Conservation (phyloP, 1,140 invertebrate species). For the Drepana arcuata region DNA sequence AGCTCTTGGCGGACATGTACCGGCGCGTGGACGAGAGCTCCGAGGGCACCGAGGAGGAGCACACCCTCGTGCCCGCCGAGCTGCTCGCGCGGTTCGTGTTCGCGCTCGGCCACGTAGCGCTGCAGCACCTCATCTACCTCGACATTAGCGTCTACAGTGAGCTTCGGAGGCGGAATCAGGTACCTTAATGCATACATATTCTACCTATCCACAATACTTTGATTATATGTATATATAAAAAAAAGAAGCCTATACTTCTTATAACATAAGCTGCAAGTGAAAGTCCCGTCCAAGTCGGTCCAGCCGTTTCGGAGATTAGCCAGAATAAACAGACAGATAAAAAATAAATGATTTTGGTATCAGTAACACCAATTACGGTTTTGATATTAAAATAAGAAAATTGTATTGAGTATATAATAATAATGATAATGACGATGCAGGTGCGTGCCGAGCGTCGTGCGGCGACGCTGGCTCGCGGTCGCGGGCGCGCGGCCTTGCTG, state of each 20-base stretch:
- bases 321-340: no score
- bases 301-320: no score
- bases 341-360: no score
- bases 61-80: conserved; percentile 54
- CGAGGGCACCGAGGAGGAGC: conserved; percentile 51
- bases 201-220: not conserved
- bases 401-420: no score
- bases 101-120: conserved; percentile 80
- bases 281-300: no score
- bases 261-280: no score
- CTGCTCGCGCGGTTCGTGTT: conserved; percentile 78
- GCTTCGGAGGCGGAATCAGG: conserved; percentile 63
- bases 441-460: no score
- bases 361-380: no score
- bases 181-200: conserved; percentile 16
- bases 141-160: conserved; percentile 83
- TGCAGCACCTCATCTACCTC: conserved; percentile 84
- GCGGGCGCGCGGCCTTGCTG: conserved; percentile 37
- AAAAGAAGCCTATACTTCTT: no score
- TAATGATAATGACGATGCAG: no score
- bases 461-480: conserved; percentile 39
- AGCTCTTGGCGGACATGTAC: conserved; percentile 55
- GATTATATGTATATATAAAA: no score
- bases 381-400: no score
- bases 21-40: conserved; percentile 60